A percentile compares a stretch with the other conserved stretches of the same genome.
Conservation (phyloP, 2,113 vertebrate species). For the Gallinago undulata region DNA sequence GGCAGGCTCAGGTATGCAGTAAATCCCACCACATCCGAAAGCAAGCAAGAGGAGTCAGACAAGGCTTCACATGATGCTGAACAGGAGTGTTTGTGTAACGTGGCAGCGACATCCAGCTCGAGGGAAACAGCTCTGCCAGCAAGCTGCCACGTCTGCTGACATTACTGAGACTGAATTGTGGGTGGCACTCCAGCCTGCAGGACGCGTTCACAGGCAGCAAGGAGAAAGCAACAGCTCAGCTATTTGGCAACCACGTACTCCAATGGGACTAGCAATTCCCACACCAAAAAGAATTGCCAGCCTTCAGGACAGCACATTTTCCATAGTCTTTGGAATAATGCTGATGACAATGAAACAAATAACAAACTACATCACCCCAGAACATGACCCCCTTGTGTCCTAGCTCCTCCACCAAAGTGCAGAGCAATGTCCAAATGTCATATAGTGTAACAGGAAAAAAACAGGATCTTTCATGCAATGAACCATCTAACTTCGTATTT, state of each 20-base stretch:
- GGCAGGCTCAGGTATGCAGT: background rate
- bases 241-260: background rate
- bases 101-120: background rate
- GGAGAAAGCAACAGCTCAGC: background rate
- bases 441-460: background rate
- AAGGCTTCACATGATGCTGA: background rate
- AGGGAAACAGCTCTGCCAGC: background rate
- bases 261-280: background rate
- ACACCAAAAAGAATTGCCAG: background rate
- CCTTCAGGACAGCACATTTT: background rate
- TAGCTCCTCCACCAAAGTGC: background rate
- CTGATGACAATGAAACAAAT: background rate
- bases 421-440: background rate
- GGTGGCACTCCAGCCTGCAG: background rate
- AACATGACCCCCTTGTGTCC: background rate
- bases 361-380: background rate
- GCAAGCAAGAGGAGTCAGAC: background rate
- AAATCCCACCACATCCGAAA: background rate
- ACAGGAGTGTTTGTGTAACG: background rate
- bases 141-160: background rate
- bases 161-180: background rate
- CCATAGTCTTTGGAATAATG: background rate
- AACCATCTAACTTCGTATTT: background rate
- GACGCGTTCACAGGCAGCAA: background rate
- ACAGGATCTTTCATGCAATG: background rate